Percentiles rank a stretch among this genome's conserved stretches.
Evolutionary conservation across 2,113 vertebrate species (phyloP).

Genomic region (Glaucomys volans): DNA sequence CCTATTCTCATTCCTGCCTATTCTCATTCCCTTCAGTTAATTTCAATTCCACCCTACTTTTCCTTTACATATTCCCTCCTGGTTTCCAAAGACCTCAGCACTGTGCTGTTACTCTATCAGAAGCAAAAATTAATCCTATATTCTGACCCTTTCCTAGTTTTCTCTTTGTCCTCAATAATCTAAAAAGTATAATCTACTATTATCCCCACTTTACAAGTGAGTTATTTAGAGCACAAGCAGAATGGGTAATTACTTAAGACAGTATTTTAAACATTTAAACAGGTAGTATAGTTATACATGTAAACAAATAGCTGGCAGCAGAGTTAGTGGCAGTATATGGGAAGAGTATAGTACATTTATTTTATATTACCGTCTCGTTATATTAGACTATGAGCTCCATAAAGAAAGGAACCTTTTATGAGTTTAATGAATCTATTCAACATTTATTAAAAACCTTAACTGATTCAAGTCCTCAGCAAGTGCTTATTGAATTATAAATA

Average conservation of each 20-base stretch:
- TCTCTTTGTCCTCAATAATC: not conserved
- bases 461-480: slow-evolving; percentile 48
- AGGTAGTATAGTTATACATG: not conserved
- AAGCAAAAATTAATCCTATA: not conserved
- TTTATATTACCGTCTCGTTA: not conserved
- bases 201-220: not conserved
- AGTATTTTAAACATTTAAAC: not conserved
- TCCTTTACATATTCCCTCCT: not conserved
- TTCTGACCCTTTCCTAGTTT: not conserved
- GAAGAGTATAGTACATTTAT: not conserved
- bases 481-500: not conserved
- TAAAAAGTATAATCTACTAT: not conserved
- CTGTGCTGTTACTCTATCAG: not conserved
- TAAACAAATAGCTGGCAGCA: not conserved
- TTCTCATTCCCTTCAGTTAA: not conserved
- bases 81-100: not conserved
- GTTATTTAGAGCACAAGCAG: not conserved
- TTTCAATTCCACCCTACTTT: not conserved
- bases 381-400: not conserved
- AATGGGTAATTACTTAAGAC: not conserved
- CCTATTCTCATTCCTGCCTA: too few species aligned
- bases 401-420: not conserved
- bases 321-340: not conserved
- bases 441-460: slow-evolving; percentile 37
- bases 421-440: not conserved